These are phyloP conservation scores for Apolygus lucorum DNA, from an alignment of 1,140 invertebrate species.

Conservation along the genomic window DNA sequence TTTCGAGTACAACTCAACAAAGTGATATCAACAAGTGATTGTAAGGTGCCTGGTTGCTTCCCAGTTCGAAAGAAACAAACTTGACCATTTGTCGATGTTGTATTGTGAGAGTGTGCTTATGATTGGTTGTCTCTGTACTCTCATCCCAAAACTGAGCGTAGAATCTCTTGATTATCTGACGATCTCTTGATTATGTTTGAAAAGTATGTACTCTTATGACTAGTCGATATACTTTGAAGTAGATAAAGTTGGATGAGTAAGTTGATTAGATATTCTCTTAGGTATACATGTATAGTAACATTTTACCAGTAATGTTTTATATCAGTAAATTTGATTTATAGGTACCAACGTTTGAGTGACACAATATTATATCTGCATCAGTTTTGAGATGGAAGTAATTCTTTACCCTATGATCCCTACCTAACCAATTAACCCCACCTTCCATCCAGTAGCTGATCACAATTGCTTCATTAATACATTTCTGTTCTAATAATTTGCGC, in stretches of 20 bases:
- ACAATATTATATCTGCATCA: not conserved
- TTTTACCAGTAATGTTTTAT: too few relatives aligned
- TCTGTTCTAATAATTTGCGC: not conserved
- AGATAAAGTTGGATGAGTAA: too few relatives aligned
- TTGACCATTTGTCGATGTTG: conserved; percentile 15
- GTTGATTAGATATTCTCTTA: too few relatives aligned
- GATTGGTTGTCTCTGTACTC: conserved; percentile 17
- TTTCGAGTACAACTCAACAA: too few relatives aligned
- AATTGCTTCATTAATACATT: not conserved
- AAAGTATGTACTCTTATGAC: too few relatives aligned
- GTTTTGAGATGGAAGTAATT: not conserved
- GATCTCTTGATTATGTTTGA: too few relatives aligned
- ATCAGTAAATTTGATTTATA: too few relatives aligned
- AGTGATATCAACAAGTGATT: too few relatives aligned
- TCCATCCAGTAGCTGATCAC: not conserved
- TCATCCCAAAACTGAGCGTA: conserved; percentile 4
- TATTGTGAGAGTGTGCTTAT: conserved; percentile 27
- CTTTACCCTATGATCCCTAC: not conserved
- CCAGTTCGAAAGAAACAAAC: not conserved
- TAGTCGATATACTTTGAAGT: too few relatives aligned
- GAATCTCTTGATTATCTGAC: too few relatives aligned
- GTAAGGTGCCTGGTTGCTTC: not conserved
- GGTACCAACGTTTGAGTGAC: not conserved
- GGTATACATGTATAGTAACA: too few relatives aligned
- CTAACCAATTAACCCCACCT: not conserved